phyloP scores from a whole-genome alignment of 2,797 vertebrate genomes.

The Sphaeramia orbicularis region DNA sequence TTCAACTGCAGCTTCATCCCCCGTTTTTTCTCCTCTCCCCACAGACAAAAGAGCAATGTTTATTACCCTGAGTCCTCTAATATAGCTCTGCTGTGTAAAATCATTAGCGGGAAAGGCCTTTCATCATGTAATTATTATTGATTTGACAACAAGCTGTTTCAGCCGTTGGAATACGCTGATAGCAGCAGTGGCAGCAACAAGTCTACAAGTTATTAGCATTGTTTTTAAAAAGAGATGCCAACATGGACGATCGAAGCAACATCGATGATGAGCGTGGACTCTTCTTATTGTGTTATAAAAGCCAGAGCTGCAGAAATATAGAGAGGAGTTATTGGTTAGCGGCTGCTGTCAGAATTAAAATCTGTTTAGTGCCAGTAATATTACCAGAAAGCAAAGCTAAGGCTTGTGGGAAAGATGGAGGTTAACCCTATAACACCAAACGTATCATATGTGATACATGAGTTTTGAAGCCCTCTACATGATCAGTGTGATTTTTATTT shows the following conservation, averaged over 20 bases:
- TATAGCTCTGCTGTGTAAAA: constrained; percentile 68
- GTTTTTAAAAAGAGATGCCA: constrained; percentile 50
- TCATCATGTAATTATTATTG: constrained; percentile 82
- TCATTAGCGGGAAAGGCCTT: constrained; percentile 70
- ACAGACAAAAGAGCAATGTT: constrained; percentile 65
- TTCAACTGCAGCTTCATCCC: constrained; percentile 21
- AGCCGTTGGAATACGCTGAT: constrained; percentile 51
- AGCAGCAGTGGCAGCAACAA: constrained; percentile 43
- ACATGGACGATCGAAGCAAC: constrained; percentile 48
- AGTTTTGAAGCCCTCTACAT: no score
- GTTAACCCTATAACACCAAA: no score
- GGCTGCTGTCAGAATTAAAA: constrained; percentile 25
- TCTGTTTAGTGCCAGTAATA: constrained; percentile 7
- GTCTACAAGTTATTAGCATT: constrained; percentile 66
- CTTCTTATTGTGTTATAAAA: background rate
- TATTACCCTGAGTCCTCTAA: constrained; percentile 58
- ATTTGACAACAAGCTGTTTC: constrained; percentile 78
- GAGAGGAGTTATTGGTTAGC: background rate
- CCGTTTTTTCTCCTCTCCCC: background rate
- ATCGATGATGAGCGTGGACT: background rate
- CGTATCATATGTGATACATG: no score
- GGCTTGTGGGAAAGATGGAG: no score
- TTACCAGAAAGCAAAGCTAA: constrained; percentile 20
- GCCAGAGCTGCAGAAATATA: background rate
- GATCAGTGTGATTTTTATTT: no score